Evolutionary conservation across 2,888 invertebrate genomes (phyloP), one percentile per base, ranked within the genome.

Genomic region (Tachystola acroxantha): DNA sequence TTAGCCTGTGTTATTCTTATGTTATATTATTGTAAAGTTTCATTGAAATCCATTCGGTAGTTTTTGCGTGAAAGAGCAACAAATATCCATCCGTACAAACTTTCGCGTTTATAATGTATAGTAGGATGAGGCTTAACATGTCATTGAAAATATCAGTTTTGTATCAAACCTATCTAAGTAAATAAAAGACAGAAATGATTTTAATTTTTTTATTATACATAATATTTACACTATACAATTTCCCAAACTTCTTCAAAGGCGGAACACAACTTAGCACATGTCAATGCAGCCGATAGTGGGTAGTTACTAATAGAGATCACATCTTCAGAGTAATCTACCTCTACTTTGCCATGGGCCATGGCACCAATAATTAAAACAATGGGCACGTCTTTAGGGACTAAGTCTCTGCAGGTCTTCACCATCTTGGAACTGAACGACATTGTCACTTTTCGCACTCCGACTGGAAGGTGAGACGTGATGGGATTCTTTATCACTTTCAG

Each of bases 401-500:
- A 70, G 27, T 96, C 94, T 39, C 90, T 81, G 36, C 95, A 92
- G 53, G 92, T 90, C 32, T 78, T 58, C 0, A 89, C 78, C 48
- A 93, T 89, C 49, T 93, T 93, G 0, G 96, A 92, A 47, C 94
- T 93, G 75, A 95, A 98, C 6, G 98, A 97, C 89, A 96, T 97
- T 0, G 92, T 92, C 36, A 96, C 88, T 79, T 98, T 99, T 47
- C 88, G 91, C 43, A 96, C 96, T 13, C 98, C 99, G 10, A 96
- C 95, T 0, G 99, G 99, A 33, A 99, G 87, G 84, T 99, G 98
- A 66, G 96, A 92, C 4, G 94, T 94, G 0, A 99, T 89, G 0
- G 99, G 99, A 81, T 99, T 99, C 73, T 97, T 98, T 32, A 99
- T 97, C 2, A 97, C 96, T 89, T 97, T 97, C 49, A 99, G 82